phyloP scores from a whole-genome alignment of 2,888 invertebrate genomes.

The Rhabditoides inermis region DNA sequence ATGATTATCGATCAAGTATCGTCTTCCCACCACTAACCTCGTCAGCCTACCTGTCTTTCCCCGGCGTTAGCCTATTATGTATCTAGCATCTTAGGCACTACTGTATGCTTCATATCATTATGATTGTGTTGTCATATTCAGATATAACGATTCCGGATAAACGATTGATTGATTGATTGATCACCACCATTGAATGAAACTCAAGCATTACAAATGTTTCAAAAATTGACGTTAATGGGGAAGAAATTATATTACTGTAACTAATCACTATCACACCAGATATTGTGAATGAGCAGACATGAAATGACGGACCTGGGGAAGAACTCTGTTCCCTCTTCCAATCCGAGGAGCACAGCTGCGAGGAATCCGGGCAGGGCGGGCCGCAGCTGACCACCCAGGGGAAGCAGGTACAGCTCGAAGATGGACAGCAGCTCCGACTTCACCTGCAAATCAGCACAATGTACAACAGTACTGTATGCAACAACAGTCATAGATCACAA shows the following conservation, averaged over 20 bases:
- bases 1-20: too few relatives aligned
- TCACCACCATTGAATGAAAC: not conserved
- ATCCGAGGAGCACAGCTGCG: conserved; percentile 76
- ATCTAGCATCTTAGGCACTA: too few relatives aligned
- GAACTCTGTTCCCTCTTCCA: conserved; percentile 53
- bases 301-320: conserved; percentile 29
- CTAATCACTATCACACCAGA: not conserved
- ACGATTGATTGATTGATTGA: too few relatives aligned
- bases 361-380: conserved; percentile 79
- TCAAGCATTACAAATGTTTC: too few relatives aligned
- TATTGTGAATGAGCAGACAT: too few relatives aligned
- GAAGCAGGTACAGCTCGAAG: conserved; percentile 78
- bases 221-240: too few relatives aligned
- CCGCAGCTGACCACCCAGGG: conserved; percentile 67
- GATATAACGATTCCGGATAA: too few relatives aligned
- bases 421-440: conserved; percentile 71
- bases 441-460: conserved; percentile 60
- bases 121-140: too few relatives aligned
- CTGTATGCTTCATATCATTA: too few relatives aligned
- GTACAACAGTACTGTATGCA: not conserved
- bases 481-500: not conserved
- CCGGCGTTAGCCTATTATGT: too few relatives aligned
- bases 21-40: too few relatives aligned
- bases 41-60: too few relatives aligned
- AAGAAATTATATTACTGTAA: not conserved